Evolutionary conservation across 2,797 vertebrate species (phyloP).

Genomic region (Cottoperca gobio): DNA sequence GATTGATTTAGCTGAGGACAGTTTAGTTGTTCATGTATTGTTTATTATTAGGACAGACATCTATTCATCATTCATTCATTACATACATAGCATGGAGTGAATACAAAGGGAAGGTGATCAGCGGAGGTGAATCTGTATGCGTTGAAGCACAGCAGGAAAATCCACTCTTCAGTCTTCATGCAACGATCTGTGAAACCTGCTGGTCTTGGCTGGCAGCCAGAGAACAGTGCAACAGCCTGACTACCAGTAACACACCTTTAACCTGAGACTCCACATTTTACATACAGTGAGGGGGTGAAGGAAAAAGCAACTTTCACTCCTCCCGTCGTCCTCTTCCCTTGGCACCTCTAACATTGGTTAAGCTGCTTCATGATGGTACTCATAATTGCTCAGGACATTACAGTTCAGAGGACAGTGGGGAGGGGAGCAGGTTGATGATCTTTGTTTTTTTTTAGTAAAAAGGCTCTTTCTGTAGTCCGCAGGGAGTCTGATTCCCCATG

Average conservation of each 20-base stretch:
- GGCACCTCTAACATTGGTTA: constrained; percentile 29
- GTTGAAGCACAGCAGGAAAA: constrained; percentile 13
- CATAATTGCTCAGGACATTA: constrained; percentile 44
- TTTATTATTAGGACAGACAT: not conserved
- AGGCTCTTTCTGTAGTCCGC: constrained; percentile 25
- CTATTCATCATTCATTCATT: constrained; percentile 9
- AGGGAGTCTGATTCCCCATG: constrained; percentile 26
- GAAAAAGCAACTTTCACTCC: constrained; percentile 3
- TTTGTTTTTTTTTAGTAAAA: constrained; percentile 49
- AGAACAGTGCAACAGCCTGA: constrained; percentile 33
- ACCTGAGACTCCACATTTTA: constrained; percentile 18
- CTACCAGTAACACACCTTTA: constrained; percentile 38
- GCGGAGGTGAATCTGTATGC: not conserved
- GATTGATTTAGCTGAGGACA: not conserved
- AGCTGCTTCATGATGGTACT: constrained; percentile 34
- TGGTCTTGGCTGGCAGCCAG: constrained; percentile 35
- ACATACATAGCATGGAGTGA: not conserved
- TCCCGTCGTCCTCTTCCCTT: not conserved
- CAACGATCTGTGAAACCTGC: constrained; percentile 13
- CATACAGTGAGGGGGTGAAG: constrained; percentile 2
- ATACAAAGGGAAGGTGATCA: not conserved
- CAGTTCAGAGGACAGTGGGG: constrained; percentile 21
- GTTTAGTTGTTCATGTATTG: not conserved
- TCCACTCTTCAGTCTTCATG: constrained; percentile 15
- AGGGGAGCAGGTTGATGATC: constrained; percentile 13